Percentiles rank a stretch among this genome's conserved stretches.
Conservation (phyloP, 2,113 vertebrate species). For the Cisticola juncidis region DNA sequence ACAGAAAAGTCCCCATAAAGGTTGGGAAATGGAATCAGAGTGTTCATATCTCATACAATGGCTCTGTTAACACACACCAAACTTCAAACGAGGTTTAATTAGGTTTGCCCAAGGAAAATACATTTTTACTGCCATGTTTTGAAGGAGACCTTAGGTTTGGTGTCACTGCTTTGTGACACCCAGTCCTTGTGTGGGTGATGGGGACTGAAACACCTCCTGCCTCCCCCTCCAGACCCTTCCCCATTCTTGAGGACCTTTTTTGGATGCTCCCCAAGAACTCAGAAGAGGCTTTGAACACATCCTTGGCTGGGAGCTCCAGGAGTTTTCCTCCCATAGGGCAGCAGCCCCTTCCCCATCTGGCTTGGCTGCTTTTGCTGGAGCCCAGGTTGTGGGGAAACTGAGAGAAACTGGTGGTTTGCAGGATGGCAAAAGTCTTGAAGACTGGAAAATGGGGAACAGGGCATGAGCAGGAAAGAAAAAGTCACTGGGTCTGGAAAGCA, state of each 20-base stretch:
- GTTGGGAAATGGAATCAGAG: conserved; percentile 12
- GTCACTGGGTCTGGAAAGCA: background rate
- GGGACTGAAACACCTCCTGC: background rate
- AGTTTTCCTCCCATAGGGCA: background rate
- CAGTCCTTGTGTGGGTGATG: background rate
- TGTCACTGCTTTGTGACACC: rapidly evolving
- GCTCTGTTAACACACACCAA: background rate
- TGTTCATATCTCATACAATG: background rate
- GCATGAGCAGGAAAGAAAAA: background rate
- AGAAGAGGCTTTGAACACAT: background rate
- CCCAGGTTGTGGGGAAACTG: background rate
- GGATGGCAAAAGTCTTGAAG: background rate
- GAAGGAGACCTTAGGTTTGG: background rate
- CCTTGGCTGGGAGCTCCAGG: background rate
- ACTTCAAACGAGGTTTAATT: background rate
- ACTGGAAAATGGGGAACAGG: background rate
- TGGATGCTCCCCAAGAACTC: background rate
- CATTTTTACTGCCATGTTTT: background rate
- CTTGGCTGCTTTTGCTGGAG: background rate
- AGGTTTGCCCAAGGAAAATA: background rate
- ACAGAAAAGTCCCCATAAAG: conserved; percentile 12
- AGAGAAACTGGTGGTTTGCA: background rate
- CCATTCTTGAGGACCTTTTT: background rate
- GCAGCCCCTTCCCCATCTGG: background rate
- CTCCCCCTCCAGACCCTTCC: background rate